Base-by-base conservation (phyloP, 2,797 vertebrate genomes). In the Ceryle rudis region DNA sequence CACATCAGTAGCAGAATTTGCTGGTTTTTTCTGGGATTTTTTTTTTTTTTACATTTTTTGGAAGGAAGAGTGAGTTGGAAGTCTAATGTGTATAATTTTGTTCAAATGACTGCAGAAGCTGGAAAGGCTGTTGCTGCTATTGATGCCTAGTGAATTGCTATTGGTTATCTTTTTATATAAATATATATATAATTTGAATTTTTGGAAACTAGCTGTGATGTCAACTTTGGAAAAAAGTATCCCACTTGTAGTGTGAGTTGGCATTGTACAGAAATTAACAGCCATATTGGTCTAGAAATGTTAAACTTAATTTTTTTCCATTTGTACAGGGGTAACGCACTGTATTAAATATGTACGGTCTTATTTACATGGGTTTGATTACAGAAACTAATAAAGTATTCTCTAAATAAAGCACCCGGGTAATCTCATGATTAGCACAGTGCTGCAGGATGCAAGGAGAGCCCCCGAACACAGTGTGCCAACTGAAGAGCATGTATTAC, bases 381-480 rank as follows among this genome's bases (percentile, higher is more conserved):
- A 99, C 99, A 99, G 99, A 99, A 99, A 99, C 99, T 99, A 99
- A 99, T 99, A 99, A 99, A 99, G 99, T 99, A 99, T 99, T 99
- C 99, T 99, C 99, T 99, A 99, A 98, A 99, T 98, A 98, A 98
- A 97, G 85, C 54, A 49, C 52, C 54, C 2, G 88, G 90, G 67
- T 97, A 61, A 54, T 89, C 96, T 97, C 49, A 1, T 97, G 67
- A 95, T 97, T 86, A 73, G 92, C 26, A 26, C 61, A 49, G 67
- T 6, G 69, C 87, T 78, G 33, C 77, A 80, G 88, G 86, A 69
- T 10, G 42, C 2, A 5, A 46, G 17, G 14, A 18, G 18, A 26
- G 55, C 21, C 3, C 62, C 71, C 5, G 3, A 29, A 31, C 39
- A 0, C 22, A 6, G 0, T 3, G 15, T 33, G 61, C 35, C 42